Conservation (phyloP, 2,113 vertebrate species). For the Malurus melanocephalus region DNA sequence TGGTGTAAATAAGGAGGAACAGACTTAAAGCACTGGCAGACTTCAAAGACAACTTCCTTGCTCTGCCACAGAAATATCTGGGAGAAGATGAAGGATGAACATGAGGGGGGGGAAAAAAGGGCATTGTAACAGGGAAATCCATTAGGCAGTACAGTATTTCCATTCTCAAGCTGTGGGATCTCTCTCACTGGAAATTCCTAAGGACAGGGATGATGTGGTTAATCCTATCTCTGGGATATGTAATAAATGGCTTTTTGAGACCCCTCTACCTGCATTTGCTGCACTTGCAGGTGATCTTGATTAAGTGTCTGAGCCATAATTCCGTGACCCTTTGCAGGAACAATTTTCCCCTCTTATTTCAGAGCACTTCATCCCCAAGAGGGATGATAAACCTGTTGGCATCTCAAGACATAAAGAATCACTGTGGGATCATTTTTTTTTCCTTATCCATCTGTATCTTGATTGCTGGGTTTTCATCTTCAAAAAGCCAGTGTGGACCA, state of each 20-base stretch:
- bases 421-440: not conserved
- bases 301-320: not conserved
- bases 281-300: not conserved
- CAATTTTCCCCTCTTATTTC: not conserved
- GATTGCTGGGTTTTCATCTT: not conserved
- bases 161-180: not conserved
- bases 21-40: not conserved
- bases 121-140: not conserved
- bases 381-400: slow-evolving; percentile 31
- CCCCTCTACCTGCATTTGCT: not conserved
- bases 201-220: not conserved
- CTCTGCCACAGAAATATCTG: not conserved
- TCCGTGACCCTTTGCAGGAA: not conserved
- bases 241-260: not conserved
- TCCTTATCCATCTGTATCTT: slow-evolving; percentile 30
- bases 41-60: not conserved
- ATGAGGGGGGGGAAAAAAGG: rapidly evolving
- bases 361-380: not conserved
- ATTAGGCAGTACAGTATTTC: not conserved
- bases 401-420: slow-evolving; percentile 11
- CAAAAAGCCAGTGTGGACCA: slow-evolving; percentile 1
- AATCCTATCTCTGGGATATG: not conserved
- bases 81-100: not conserved
- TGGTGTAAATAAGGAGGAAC: not conserved
- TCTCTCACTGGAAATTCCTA: not conserved